These are phyloP conservation scores for Drosophila lowei DNA, from an alignment of 1,140 invertebrate species.

Conservation along the genomic window DNA sequence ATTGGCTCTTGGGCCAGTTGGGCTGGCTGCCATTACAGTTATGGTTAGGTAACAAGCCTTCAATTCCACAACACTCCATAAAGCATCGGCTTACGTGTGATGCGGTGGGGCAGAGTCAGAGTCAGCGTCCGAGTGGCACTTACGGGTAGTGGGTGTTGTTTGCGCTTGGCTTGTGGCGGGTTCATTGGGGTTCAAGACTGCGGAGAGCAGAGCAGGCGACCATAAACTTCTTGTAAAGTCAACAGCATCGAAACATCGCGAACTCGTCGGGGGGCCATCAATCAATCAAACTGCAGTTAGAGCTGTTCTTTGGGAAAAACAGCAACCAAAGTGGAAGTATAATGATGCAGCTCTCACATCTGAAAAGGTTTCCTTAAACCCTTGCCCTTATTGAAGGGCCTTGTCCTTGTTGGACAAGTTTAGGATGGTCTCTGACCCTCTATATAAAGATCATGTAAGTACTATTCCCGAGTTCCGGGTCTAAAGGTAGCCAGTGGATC, in stretches of 20 bases:
- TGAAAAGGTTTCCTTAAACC: neutral
- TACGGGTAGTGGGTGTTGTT: slow-evolving; percentile 34
- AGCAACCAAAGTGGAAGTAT: slow-evolving; percentile 5
- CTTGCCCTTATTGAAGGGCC: too few species aligned
- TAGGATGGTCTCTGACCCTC: too few species aligned
- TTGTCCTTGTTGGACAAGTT: too few species aligned
- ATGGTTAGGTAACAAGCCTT: slow-evolving; percentile 68
- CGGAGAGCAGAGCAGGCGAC: slow-evolving; percentile 39
- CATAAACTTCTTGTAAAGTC: slow-evolving; percentile 60
- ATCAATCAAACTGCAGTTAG: slow-evolving; percentile 72
- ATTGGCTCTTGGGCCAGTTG: slow-evolving; percentile 34
- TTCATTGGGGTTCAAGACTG: slow-evolving; percentile 69
- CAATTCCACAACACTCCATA: slow-evolving; percentile 71
- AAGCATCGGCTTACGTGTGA: slow-evolving; percentile 55
- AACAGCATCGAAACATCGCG: slow-evolving; percentile 34
- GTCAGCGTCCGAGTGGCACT: neutral
- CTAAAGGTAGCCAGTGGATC: neutral
- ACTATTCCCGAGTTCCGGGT: neutral
- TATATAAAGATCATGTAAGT: neutral
- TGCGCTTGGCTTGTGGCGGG: slow-evolving; percentile 67
- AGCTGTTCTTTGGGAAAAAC: slow-evolving; percentile 14
- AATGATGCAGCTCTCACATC: slow-evolving; percentile 11
- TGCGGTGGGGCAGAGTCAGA: slow-evolving; percentile 8
- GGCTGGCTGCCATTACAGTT: slow-evolving; percentile 54
- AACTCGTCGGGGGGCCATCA: slow-evolving; percentile 49